phyloP scores from a whole-genome alignment of 1,140 invertebrate species.

The Pseudachorutes palmiensis region DNA sequence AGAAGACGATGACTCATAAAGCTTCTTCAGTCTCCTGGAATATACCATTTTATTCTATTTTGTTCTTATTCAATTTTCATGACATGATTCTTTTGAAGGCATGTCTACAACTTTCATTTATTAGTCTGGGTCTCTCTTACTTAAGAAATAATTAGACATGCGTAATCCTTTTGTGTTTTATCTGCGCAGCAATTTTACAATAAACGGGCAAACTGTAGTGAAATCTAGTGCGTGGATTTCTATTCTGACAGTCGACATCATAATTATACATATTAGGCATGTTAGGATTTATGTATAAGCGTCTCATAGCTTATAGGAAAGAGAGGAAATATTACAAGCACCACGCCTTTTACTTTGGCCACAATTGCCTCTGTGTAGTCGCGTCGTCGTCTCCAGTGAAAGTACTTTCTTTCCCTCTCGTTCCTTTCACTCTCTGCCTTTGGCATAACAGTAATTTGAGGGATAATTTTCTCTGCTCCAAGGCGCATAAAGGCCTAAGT shows the following conservation, averaged over 20 bases:
- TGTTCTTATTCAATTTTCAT: no score
- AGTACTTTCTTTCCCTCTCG: background rate
- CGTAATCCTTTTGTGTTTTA: background rate
- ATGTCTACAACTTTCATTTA: no score
- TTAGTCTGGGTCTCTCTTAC: no score
- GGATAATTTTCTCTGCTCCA: background rate
- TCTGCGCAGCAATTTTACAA: background rate
- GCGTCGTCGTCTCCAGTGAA: background rate
- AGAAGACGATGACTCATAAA: no score
- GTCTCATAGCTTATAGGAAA: background rate
- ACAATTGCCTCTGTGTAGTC: no score
- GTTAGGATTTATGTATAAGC: background rate
- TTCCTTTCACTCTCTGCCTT: background rate
- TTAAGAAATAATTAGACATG: no score
- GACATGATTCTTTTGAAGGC: no score
- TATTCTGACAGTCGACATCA: background rate
- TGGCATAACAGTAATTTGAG: background rate
- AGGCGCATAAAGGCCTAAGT: background rate
- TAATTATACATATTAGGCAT: background rate
- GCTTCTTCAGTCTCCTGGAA: no score
- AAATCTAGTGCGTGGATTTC: no score
- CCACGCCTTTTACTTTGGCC: background rate
- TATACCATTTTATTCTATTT: no score
- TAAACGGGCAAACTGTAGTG: no score
- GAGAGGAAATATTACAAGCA: background rate